These are phyloP conservation scores for Ophiothrix spiculata DNA, from an alignment of 35 echinoderm and acorn worm genomes.

Conservation along the genomic window DNA sequence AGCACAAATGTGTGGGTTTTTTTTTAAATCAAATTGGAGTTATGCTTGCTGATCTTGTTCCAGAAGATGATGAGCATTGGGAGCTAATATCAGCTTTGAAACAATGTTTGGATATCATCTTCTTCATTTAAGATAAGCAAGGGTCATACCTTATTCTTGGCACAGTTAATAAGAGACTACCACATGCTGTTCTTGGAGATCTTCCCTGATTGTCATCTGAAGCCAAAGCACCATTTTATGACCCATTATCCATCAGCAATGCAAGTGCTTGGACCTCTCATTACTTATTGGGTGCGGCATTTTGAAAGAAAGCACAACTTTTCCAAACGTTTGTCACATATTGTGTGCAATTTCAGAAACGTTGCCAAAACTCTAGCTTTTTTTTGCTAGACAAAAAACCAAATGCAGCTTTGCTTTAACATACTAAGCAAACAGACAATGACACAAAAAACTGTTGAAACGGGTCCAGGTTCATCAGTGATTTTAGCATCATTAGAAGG, in stretches of 20 bases:
- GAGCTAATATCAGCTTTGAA: constrained; percentile 35
- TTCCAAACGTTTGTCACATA: constrained; percentile 51
- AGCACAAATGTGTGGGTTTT: constrained; percentile 60
- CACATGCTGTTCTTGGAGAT: constrained; percentile 34
- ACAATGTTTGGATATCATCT: constrained; percentile 65
- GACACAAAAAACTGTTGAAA: constrained; percentile 9
- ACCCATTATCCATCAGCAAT: constrained; percentile 46
- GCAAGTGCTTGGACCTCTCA: constrained; percentile 31
- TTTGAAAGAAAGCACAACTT: constrained; percentile 56
- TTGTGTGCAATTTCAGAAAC: constrained; percentile 72
- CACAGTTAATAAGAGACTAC: constrained; percentile 50
- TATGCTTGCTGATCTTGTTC: constrained; percentile 46
- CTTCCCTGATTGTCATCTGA: constrained; percentile 16
- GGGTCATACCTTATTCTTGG: constrained; percentile 36
- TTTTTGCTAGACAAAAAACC: too few relatives aligned
- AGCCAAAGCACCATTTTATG: constrained; percentile 68
- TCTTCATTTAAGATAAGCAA: constrained; percentile 30
- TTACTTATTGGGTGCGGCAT: constrained; percentile 36
- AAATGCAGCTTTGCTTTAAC: constrained; percentile 59
- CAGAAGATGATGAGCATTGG: constrained; percentile 49
- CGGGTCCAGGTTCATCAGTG: constrained; percentile 45
- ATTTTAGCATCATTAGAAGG: constrained; percentile 32
- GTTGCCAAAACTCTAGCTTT: constrained; percentile 53
- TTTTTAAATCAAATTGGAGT: constrained; percentile 36
- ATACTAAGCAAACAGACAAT: constrained; percentile 16